Percentiles rank a stretch among this genome's conserved stretches.
Evolutionary conservation across 2,113 vertebrate genomes (phyloP).

Genomic region (Melanostigma gelatinosum): DNA sequence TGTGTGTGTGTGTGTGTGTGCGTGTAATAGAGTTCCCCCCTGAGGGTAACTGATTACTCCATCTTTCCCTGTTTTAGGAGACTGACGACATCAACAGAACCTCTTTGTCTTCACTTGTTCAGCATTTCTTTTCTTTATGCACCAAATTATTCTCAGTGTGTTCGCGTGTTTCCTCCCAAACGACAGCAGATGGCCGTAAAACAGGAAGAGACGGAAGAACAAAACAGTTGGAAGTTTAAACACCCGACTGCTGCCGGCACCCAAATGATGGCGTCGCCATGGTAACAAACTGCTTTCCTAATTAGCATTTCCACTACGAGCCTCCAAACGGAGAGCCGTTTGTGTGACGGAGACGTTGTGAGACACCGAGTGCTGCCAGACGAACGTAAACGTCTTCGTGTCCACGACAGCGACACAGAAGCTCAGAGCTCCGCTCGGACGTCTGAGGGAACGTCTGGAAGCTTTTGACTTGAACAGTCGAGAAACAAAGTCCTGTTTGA

Average conservation of each 20-base stretch:
- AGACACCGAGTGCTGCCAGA: background rate
- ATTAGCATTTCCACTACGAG: constrained; percentile 15
- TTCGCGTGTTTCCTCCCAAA: too few species aligned
- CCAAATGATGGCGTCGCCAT: constrained; percentile 29
- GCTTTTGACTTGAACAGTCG: background rate
- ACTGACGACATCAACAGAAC: constrained; percentile 5
- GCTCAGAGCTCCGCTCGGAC: background rate
- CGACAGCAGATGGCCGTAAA: constrained; percentile 43
- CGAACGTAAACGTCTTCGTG: background rate
- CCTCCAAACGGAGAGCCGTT: background rate
- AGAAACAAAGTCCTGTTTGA: background rate
- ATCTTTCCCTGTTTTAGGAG: background rate
- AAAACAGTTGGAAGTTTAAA: constrained; percentile 34
- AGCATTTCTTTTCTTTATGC: constrained; percentile 1
- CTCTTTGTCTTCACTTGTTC: background rate
- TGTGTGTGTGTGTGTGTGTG: too few species aligned
- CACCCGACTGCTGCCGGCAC: constrained; percentile 17
- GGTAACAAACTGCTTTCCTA: constrained; percentile 32
- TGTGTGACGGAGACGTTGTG: background rate
- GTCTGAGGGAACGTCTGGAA: background rate
- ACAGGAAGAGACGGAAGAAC: background rate
- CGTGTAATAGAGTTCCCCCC: background rate
- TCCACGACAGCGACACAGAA: background rate
- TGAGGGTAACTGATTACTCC: constrained; percentile 23
- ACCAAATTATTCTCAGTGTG: background rate